Evolutionary conservation across 1,140 invertebrate genomes (phyloP).

Genomic region (Pantala flavescens): DNA sequence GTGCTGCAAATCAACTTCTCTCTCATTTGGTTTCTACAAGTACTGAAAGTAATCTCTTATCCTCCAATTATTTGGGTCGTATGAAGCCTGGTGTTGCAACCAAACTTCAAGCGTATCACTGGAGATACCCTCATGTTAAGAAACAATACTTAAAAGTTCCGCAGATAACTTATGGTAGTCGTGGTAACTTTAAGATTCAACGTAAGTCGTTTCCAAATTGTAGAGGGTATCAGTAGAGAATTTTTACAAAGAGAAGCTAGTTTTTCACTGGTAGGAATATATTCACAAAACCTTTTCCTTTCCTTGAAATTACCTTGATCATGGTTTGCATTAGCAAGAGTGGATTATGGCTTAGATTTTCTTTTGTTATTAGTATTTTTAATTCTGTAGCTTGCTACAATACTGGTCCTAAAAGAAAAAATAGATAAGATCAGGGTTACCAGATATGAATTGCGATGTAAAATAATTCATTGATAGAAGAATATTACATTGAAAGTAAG

Average conservation of each 20-base stretch:
- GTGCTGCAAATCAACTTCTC: constrained; percentile 12
- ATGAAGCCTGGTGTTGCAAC: constrained; percentile 1
- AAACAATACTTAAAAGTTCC: constrained; percentile 21
- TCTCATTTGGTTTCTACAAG: neutral
- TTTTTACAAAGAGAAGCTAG: neutral
- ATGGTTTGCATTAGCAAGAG: neutral
- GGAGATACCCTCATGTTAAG: constrained; percentile 13
- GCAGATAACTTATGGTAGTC: constrained; percentile 19
- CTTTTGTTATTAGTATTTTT: neutral
- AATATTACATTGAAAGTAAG: no score
- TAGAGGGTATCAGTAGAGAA: neutral
- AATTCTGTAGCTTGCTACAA: neutral
- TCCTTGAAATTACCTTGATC: neutral
- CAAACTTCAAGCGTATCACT: constrained; percentile 12
- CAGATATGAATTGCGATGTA: no score
- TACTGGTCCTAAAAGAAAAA: neutral
- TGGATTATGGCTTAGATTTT: neutral
- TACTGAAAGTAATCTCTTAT: constrained; percentile 12
- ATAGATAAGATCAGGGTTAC: no score
- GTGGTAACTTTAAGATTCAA: constrained; percentile 14
- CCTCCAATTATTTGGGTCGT: constrained; percentile 8
- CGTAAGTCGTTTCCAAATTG: constrained; percentile 13
- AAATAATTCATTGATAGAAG: no score
- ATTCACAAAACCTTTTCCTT: neutral
- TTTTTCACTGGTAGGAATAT: neutral